A percentile compares a stretch with the other conserved stretches of the same genome.
Evolutionary conservation across 2,797 vertebrate species (phyloP).

Genomic region (Sternotherus odoratus): DNA sequence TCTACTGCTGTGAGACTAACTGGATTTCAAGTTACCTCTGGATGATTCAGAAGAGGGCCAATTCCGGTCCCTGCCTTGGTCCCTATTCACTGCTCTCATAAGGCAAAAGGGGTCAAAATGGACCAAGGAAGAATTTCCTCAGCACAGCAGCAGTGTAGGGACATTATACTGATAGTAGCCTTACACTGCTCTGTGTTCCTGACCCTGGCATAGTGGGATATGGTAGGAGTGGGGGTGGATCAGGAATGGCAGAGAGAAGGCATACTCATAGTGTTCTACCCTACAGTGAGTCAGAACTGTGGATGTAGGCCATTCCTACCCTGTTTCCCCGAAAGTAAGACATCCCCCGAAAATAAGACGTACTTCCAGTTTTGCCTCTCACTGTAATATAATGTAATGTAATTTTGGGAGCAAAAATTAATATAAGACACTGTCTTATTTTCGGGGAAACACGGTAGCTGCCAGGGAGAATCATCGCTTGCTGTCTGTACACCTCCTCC

Average conservation of each 20-base stretch:
- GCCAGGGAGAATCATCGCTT: too few species aligned
- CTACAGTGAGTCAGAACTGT: not conserved
- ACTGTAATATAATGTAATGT: too few species aligned
- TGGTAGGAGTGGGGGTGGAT: not conserved
- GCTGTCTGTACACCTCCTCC: too few species aligned
- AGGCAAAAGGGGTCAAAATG: not conserved
- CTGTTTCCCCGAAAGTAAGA: too few species aligned
- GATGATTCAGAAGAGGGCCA: not conserved
- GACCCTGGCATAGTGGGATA: not conserved
- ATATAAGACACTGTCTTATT: too few species aligned
- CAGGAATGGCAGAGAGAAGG: not conserved
- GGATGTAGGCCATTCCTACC: not conserved
- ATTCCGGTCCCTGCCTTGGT: not conserved
- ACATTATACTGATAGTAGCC: not conserved
- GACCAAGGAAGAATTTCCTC: not conserved
- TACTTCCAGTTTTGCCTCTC: too few species aligned
- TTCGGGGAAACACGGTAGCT: too few species aligned
- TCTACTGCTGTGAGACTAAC: fast-evolving
- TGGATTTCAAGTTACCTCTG: not conserved
- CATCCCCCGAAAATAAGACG: too few species aligned
- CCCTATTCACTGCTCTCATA: not conserved
- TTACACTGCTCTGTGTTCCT: not conserved
- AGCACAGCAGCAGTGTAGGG: not conserved
- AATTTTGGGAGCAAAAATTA: too few species aligned
- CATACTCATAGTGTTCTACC: not conserved